Evolutionary conservation across 2,888 invertebrate genomes (phyloP).

Genomic region (Nowickia ferox): DNA sequence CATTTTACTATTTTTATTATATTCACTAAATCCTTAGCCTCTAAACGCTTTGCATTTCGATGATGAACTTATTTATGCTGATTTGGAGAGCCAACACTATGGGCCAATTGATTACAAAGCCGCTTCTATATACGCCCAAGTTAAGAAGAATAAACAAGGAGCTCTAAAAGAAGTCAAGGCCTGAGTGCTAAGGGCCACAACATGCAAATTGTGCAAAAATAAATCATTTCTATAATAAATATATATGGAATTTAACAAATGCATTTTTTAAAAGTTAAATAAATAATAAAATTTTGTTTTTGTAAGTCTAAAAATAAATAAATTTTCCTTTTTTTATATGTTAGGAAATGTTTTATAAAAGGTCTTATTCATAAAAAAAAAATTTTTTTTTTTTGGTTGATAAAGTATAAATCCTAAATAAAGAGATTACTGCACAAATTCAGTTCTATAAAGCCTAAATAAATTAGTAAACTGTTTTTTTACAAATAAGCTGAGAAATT

Average conservation of each 20-base stretch:
- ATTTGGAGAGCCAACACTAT: conserved; percentile 94
- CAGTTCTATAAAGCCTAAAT: too few species aligned
- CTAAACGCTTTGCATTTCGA: conserved; percentile 87
- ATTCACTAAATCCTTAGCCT: conserved; percentile 85
- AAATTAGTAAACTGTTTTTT: too few species aligned
- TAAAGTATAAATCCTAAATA: too few species aligned
- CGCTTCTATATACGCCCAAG: conserved; percentile 91
- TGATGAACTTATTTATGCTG: conserved; percentile 93
- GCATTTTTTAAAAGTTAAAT: conserved; percentile 27
- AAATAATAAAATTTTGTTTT: conserved; percentile 20
- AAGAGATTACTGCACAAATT: too few species aligned
- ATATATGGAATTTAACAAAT: conserved; percentile 24
- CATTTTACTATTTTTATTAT: background rate
- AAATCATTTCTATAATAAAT: background rate
- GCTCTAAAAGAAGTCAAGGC: conserved; percentile 79
- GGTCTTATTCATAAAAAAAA: too few species aligned
- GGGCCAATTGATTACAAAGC: conserved; percentile 96
- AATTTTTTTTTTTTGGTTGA: too few species aligned
- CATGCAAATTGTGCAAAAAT: background rate
- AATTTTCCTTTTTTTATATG: background rate
- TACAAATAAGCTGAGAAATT: too few species aligned
- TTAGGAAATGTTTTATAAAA: too few species aligned
- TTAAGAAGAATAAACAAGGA: conserved; percentile 85
- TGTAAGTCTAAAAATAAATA: conserved; percentile 27
- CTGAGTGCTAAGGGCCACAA: conserved; percentile 7